Conservation (phyloP, 1,140 invertebrate genomes). For the Trissolcus basalis region DNA sequence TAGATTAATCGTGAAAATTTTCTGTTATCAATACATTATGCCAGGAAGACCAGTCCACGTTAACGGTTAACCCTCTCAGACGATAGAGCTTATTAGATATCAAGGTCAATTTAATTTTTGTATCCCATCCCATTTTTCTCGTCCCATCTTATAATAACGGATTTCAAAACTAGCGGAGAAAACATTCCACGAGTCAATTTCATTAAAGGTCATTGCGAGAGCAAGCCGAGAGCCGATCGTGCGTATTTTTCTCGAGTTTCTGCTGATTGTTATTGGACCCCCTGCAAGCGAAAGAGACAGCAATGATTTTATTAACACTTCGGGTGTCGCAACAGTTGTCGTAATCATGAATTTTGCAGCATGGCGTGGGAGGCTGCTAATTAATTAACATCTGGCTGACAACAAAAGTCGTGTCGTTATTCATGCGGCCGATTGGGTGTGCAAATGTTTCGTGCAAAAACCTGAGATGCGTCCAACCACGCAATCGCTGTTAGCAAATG, state of each 20-base stretch:
- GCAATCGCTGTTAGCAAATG: too few species aligned
- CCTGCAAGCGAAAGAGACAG: not conserved
- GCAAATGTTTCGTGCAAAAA: constrained; percentile 2
- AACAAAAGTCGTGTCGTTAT: constrained; percentile 12
- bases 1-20: not conserved
- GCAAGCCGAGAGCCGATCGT: not conserved
- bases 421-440: constrained; percentile 7
- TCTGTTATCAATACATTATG: constrained; percentile 5
- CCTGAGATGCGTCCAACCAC: too few species aligned
- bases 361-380: constrained; percentile 15
- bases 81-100: constrained; percentile 48
- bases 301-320: constrained; percentile 7
- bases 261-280: not conserved
- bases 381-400: constrained; percentile 26
- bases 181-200: constrained; percentile 51
- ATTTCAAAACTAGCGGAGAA: constrained; percentile 38
- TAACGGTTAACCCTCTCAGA: constrained; percentile 38
- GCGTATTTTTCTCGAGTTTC: not conserved
- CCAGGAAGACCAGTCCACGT: constrained; percentile 30
- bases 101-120: constrained; percentile 49
- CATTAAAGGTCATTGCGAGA: constrained; percentile 50
- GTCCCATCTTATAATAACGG: constrained; percentile 42
- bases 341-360: constrained; percentile 20
- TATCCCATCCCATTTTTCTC: constrained; percentile 18
- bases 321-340: constrained; percentile 5